These are phyloP conservation scores for Pagrus major DNA, from an alignment of 2,113 vertebrate species.

Conservation along the genomic window DNA sequence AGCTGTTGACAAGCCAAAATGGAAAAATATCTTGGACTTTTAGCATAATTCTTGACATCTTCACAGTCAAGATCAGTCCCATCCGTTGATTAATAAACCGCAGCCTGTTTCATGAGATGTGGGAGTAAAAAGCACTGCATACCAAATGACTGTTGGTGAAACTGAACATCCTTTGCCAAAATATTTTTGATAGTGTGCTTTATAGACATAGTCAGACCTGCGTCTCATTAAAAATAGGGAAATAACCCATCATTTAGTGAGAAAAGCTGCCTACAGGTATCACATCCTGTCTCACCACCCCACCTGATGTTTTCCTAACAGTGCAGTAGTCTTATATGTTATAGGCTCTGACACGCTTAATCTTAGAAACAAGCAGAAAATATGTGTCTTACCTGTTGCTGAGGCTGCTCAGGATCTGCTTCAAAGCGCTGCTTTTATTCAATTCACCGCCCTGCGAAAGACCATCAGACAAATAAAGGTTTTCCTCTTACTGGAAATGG, in stretches of 20 bases:
- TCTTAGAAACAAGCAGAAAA: not conserved
- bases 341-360: not conserved
- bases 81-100: not conserved
- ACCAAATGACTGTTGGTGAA: not conserved
- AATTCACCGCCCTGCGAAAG: not conserved
- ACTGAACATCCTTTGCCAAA: not conserved
- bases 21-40: no score
- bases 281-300: not conserved
- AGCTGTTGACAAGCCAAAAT: no score
- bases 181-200: not conserved
- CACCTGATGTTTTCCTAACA: not conserved
- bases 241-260: not conserved
- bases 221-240: not conserved
- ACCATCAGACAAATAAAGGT: not conserved
- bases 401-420: not conserved
- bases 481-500: not conserved
- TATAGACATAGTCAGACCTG: not conserved
- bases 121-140: not conserved
- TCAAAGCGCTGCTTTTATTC: not conserved
- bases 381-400: slow-evolving; percentile 19
- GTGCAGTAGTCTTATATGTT: no score
- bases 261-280: not conserved
- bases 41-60: no score
- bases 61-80: no score
- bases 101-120: not conserved